A percentile compares a stretch with the other conserved stretches of the same genome.
These are phyloP conservation scores for Anagrus nilaparvatae DNA, from an alignment of 1,140 invertebrate genomes.

Conservation along the genomic window DNA sequence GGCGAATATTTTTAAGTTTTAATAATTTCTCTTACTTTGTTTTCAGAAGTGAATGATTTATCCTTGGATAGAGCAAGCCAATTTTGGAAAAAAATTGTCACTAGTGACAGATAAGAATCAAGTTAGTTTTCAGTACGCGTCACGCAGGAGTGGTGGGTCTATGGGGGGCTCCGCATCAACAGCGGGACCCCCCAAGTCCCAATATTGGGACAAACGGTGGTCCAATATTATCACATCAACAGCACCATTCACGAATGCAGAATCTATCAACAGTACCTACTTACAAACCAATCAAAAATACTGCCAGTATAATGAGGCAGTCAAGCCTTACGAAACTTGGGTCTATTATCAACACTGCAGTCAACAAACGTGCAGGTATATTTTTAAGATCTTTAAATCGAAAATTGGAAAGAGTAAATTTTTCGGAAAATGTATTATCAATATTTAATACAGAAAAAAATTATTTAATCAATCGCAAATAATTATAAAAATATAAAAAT, in stretches of 20 bases:
- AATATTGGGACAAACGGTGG: constrained; percentile 23
- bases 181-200: constrained; percentile 35
- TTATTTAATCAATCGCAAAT: no score
- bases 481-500: no score
- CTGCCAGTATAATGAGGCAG: constrained; percentile 50
- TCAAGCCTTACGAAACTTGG: constrained; percentile 56
- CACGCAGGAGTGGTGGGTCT: constrained; percentile 42
- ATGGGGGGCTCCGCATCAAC: constrained; percentile 42
- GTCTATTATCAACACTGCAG: constrained; percentile 55
- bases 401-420: no score
- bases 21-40: no score
- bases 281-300: constrained; percentile 41
- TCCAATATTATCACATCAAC: constrained; percentile 9
- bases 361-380: constrained; percentile 43
- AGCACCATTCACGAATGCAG: constrained; percentile 17
- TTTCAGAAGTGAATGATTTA: constrained; percentile 10
- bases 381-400: no score
- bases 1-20: no score
- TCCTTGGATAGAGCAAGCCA: neutral
- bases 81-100: no score
- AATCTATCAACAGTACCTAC: constrained; percentile 18
- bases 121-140: constrained; percentile 34
- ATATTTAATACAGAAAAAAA: no score
- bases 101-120: no score
- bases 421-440: no score